Base-by-base conservation (phyloP, 1,140 invertebrate species). In the Drosophila nasuta region DNA sequence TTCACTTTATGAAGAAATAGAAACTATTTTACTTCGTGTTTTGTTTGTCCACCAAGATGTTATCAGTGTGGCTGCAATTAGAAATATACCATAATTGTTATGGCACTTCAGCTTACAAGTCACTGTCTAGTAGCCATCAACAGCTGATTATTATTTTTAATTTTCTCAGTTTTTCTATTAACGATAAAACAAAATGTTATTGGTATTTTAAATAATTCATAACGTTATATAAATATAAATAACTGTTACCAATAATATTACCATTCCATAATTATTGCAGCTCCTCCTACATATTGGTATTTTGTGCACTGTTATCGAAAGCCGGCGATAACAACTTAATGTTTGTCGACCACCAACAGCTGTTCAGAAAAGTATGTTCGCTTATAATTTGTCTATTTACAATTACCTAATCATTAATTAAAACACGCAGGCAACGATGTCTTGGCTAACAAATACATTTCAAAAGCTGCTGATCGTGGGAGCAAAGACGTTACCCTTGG, bases 381-480 rank as follows among this genome's bases (percentile, higher is more conserved):
- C 33, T 11, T 54, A 54, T 46, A 11, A 38, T 58, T 38, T 73
- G 59, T 33, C 0, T 5, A 70, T 89, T 81, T 85, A 85, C 66
- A 90, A 88, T 88, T 88, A 88, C 77, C 81, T 89, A 89, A 89
- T 79, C 81, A 67, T 75, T 41, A 72, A 68, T 76, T 63, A 79
- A 65, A 71, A 49, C 35, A 15, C 13, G 10, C 30, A 11, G 28
- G 10, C 28, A 72, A 5, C 35, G 15, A 89, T 89, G 85, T 81
- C 85, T 56, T 89, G 81, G 86, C 48, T 89, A 6, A 69, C 54
- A 17, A 69, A 43, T 6, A 70, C 65, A 11, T 71, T 88, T 64
- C 81, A 89, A 33, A 89, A 65, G 45, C 33, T 89, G 3, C 82
- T 70, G 30, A 49, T 30, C 20, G 59, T 45, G 3, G 46, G 66